Evolutionary conservation across 1,140 invertebrate genomes (phyloP).

Genomic region (Neodiprion pinetum): DNA sequence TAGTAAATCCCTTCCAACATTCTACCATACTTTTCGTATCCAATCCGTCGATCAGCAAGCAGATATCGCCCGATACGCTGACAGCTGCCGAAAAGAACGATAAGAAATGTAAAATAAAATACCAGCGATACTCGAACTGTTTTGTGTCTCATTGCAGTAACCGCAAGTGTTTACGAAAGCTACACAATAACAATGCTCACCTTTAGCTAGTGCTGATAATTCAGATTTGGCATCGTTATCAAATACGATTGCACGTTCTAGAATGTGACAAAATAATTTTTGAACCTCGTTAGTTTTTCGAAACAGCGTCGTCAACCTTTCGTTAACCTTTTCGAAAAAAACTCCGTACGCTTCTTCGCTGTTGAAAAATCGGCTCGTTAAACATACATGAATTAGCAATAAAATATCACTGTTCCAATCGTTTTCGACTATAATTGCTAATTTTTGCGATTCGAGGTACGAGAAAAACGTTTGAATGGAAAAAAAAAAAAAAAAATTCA

Average conservation of each 20-base stretch:
- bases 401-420: too few species aligned
- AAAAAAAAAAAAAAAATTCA: background rate
- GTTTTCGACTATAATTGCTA: too few species aligned
- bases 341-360: constrained; percentile 40
- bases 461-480: background rate
- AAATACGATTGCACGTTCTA: constrained; percentile 40
- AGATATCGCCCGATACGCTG: constrained; percentile 40
- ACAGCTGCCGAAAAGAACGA: constrained; percentile 35
- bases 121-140: background rate
- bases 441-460: background rate
- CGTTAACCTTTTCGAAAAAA: constrained; percentile 33
- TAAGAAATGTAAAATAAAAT: constrained; percentile 11
- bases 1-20: constrained; percentile 48
- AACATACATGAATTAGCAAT: too few species aligned
- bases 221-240: constrained; percentile 38
- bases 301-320: constrained; percentile 45
- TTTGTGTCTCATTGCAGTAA: constrained; percentile 16
- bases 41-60: constrained; percentile 38
- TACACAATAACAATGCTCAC: constrained; percentile 27
- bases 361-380: background rate
- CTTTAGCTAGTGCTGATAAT: constrained; percentile 42
- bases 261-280: constrained; percentile 40
- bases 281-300: constrained; percentile 42
- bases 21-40: constrained; percentile 48
- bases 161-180: constrained; percentile 7